A percentile compares a stretch with the other conserved stretches of the same genome.
phyloP scores from a whole-genome alignment of 2,888 invertebrate species.

The Heliconius hortense region DNA sequence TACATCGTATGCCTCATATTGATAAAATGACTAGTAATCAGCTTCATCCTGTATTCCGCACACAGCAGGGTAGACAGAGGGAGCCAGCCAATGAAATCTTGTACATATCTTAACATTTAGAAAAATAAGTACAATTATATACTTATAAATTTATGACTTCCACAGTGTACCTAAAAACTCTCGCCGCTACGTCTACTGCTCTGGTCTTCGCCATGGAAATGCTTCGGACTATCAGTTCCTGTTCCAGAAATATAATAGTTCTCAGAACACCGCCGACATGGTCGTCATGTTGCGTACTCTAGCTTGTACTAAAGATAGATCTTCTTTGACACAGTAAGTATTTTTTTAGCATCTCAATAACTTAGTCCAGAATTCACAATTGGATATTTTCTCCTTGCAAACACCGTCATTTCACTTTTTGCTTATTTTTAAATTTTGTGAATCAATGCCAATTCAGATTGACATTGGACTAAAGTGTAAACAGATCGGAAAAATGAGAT shows the following conservation, averaged over 20 bases:
- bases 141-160: not conserved
- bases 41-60: too few species aligned
- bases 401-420: not conserved
- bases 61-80: too few species aligned
- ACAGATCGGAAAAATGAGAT: not conserved
- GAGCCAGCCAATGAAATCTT: not conserved
- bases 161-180: conserved; percentile 82
- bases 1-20: too few species aligned
- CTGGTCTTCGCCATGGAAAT: conserved; percentile 82
- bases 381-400: not conserved
- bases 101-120: not conserved
- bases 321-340: conserved; percentile 59
- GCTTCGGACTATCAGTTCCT: conserved; percentile 84
- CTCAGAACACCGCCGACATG: conserved; percentile 83
- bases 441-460: too few species aligned
- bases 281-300: conserved; percentile 81
- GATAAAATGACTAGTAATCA: too few species aligned
- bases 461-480: not conserved
- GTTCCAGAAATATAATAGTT: conserved; percentile 79
- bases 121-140: not conserved
- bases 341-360: not conserved
- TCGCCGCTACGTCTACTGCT: conserved; percentile 84
- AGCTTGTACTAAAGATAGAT: conserved; percentile 61
- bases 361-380: not conserved
- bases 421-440: too few species aligned